Percentiles rank a stretch among this genome's conserved stretches.
These are phyloP conservation scores for Diaphora mendica DNA, from an alignment of 2,888 invertebrate species.

Conservation along the genomic window DNA sequence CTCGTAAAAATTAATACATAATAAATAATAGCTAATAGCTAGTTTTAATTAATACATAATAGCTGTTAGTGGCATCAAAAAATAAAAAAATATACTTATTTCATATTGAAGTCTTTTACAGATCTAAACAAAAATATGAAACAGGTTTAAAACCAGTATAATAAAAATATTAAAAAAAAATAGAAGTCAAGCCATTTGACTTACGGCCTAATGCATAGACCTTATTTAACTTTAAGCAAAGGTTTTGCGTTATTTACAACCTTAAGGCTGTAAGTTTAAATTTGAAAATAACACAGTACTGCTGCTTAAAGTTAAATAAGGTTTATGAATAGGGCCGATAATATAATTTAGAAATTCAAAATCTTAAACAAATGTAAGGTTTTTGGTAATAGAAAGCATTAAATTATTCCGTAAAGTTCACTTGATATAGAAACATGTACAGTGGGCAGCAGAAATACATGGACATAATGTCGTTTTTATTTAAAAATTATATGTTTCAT, in stretches of 20 bases:
- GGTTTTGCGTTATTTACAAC: no score
- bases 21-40: no score
- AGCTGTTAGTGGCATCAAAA: background rate
- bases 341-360: constrained; percentile 19
- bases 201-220: no score
- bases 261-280: no score
- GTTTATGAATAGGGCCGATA: background rate
- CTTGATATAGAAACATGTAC: background rate
- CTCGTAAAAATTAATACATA: background rate
- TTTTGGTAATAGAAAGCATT: constrained; percentile 43
- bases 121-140: background rate
- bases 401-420: constrained; percentile 30
- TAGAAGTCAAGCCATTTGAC: background rate
- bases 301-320: no score
- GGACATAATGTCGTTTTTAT: background rate
- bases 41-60: no score
- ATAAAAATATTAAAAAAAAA: no score
- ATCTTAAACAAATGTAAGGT: constrained; percentile 32
- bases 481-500: background rate
- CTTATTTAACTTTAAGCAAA: no score
- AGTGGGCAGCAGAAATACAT: background rate
- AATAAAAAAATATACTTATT: no score
- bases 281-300: no score
- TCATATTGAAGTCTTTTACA: background rate
- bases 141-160: constrained; percentile 26